phyloP scores from a whole-genome alignment of 2,797 vertebrate species.

The Lates japonicus region DNA sequence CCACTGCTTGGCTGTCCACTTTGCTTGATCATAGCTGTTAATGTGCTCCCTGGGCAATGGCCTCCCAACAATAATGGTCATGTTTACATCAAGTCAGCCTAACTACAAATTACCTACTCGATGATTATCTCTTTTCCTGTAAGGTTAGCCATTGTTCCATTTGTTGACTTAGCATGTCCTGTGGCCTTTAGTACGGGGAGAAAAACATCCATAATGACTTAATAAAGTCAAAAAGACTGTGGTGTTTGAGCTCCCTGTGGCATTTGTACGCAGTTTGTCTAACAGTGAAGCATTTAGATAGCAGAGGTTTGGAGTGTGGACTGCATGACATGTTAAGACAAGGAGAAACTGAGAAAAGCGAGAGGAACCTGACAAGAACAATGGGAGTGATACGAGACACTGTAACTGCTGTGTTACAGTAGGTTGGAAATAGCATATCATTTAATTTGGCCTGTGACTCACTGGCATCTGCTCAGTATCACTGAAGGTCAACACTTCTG shows the following conservation, averaged over 20 bases:
- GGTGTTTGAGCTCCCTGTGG: slow-evolving; percentile 28
- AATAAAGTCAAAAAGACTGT: slow-evolving; percentile 41
- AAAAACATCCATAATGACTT: slow-evolving; percentile 67
- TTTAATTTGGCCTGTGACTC: slow-evolving; percentile 53
- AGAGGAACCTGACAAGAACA: slow-evolving; percentile 32
- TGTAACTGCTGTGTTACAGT: slow-evolving; percentile 41
- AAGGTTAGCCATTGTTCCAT: slow-evolving; percentile 73
- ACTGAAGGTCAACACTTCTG: slow-evolving; percentile 53
- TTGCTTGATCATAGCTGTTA: slow-evolving; percentile 65
- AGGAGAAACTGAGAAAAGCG: slow-evolving; percentile 10
- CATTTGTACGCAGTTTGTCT: slow-evolving; percentile 19
- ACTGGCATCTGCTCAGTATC: slow-evolving; percentile 62
- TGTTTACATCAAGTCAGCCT: slow-evolving; percentile 61
- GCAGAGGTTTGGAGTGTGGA: slow-evolving; percentile 11
- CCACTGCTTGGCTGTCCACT: no score
- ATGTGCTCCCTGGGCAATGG: slow-evolving; percentile 42
- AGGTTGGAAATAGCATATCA: slow-evolving; percentile 42
- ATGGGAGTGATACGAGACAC: slow-evolving; percentile 25
- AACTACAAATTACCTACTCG: slow-evolving; percentile 70
- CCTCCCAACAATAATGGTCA: slow-evolving; percentile 40
- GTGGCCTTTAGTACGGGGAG: slow-evolving; percentile 39
- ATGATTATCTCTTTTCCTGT: slow-evolving; percentile 75
- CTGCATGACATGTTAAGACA: slow-evolving; percentile 14
- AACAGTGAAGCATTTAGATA: slow-evolving; percentile 18
- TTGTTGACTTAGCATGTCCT: slow-evolving; percentile 61